Percentiles rank a stretch among this genome's conserved stretches.
These are phyloP conservation scores for Scytalopus superciliaris DNA, from an alignment of 2,113 vertebrate genomes.

Conservation along the genomic window DNA sequence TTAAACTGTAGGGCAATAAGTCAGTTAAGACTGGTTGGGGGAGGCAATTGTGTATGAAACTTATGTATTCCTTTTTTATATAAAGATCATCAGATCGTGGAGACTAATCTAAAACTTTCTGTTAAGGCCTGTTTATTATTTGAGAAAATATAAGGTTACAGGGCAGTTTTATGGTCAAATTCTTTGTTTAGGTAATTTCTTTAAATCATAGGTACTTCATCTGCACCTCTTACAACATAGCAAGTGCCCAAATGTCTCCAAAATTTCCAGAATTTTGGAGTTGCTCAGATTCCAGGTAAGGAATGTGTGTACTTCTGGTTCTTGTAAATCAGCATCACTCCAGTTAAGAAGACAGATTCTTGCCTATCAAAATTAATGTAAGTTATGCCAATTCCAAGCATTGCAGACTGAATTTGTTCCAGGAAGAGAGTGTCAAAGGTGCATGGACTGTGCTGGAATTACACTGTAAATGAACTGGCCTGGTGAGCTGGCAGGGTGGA, in stretches of 20 bases:
- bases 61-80: fast-evolving
- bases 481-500: neutral
- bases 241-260: neutral
- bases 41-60: neutral
- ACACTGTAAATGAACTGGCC: neutral
- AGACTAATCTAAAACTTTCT: neutral
- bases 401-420: neutral
- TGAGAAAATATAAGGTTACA: neutral
- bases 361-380: neutral
- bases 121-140: neutral
- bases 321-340: neutral
- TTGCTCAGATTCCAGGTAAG: neutral
- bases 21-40: neutral
- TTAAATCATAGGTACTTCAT: neutral
- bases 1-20: neutral
- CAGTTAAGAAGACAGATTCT: neutral
- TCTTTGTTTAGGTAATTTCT: neutral
- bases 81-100: neutral
- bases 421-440: neutral
- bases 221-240: neutral
- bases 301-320: neutral
- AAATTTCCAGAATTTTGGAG: neutral
- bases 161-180: neutral
- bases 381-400: neutral
- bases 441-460: neutral